Base-by-base conservation (phyloP, 1,140 invertebrate species). In the Heliconius hermathena region DNA sequence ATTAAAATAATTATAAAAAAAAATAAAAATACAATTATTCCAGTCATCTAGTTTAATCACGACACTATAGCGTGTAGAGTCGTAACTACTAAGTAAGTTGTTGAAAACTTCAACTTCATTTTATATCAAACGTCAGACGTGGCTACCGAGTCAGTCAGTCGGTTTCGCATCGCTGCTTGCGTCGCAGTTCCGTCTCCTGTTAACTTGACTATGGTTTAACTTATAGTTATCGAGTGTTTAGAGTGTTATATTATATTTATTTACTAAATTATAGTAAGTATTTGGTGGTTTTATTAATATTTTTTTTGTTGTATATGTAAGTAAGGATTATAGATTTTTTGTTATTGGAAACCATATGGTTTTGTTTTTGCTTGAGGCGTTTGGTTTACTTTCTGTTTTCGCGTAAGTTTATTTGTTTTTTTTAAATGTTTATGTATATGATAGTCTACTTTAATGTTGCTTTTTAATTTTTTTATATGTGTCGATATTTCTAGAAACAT, bases 81-180 rank as follows among this genome's bases (percentile, higher is more conserved):
- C 38, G 9, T 81, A 78, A 6, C n/a, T n/a, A n/a, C n/a, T 26
- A 26, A 26, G 57, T 60, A 60, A 66, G 4, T 57, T 57, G 9
- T 66, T 29, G 11, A 26, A 66, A 66, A 66, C 60, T 26, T 66
- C 22, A 26, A 66, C 11, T 41, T 46, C 41, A 16, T 26, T 66
- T 66, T 66, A 3, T 66, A 26, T 3, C 22, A 13, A 66, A 57
- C 54, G 54, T 3, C 54, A 8, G 11, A 66, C 22, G 60, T 66
- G 60, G 60, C 60, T 11, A 26, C 3, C 22, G 13, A 46, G 41
- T 16, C 41, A 46, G 82, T 70, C 83, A 83, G 81, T 85, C 73
- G 60, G 81, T 79, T 70, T 79, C 81, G 79, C 77, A 60, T 73
- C 77, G 81, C 41, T 73, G 81, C 52, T 46, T 77, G 81, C 33